phyloP scores from a whole-genome alignment of 1,140 invertebrate species.

The Aradophagus sp. region DNA sequence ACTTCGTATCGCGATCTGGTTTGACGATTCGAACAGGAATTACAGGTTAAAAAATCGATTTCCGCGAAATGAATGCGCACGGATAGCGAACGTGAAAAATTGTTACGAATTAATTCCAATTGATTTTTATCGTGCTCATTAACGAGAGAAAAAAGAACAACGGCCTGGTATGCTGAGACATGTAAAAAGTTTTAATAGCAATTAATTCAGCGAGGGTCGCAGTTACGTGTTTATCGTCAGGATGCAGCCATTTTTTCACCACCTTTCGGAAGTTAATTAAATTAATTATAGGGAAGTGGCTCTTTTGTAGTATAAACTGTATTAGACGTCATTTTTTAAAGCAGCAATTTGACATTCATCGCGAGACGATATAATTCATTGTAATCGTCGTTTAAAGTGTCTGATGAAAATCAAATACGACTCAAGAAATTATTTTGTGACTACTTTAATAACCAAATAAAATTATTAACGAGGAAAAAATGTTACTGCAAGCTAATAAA shows the following conservation, averaged over 20 bases:
- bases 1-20: conserved; percentile 52
- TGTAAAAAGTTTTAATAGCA: conserved; percentile 34
- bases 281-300: conserved; percentile 12
- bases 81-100: conserved; percentile 41
- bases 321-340: neutral
- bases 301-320: conserved; percentile 1
- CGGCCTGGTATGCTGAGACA: conserved; percentile 29
- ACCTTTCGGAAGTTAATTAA: conserved; percentile 1
- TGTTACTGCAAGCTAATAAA: no score
- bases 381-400: no score
- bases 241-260: conserved; percentile 4
- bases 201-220: conserved; percentile 33
- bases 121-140: conserved; percentile 45
- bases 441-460: no score
- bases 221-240: conserved; percentile 11
- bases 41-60: conserved; percentile 57
- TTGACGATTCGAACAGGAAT: conserved; percentile 48
- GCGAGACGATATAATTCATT: no score
- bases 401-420: no score
- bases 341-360: neutral
- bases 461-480: no score
- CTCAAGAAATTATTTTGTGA: no score
- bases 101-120: conserved; percentile 47
- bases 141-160: conserved; percentile 35
- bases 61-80: conserved; percentile 44